Conservation (phyloP, 2,797 vertebrate genomes). For the Naso thynnoides region DNA sequence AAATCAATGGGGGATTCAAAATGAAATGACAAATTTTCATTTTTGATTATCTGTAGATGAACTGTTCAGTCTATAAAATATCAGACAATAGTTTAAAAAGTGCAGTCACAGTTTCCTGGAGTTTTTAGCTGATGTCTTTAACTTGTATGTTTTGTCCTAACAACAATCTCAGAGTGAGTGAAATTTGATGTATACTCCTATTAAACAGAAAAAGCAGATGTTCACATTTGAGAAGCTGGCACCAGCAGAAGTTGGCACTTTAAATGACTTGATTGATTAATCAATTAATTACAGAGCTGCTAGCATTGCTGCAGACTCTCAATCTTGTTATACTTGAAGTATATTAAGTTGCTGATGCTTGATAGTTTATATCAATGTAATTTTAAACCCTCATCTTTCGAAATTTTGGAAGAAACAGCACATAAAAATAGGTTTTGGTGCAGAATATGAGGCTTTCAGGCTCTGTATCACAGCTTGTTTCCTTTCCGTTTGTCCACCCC, state of each 20-base stretch:
- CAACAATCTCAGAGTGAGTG: not conserved
- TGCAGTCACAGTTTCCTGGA: not conserved
- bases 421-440: not conserved
- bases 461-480: not conserved
- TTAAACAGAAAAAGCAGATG: not conserved
- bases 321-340: no score
- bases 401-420: not conserved
- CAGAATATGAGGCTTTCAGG: not conserved
- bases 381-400: not conserved
- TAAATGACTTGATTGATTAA: not conserved
- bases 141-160: not conserved
- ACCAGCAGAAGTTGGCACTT: not conserved
- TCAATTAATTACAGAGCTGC: not conserved
- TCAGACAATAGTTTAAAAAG: not conserved
- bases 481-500: constrained; percentile 1
- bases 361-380: not conserved
- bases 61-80: not conserved
- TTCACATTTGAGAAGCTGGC: not conserved
- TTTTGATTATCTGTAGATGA: no score
- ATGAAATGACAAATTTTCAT: no score
- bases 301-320: not conserved
- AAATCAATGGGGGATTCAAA: not conserved
- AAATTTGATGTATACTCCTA: not conserved
- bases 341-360: no score
- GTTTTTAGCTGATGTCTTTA: not conserved